Evolutionary conservation across 2,888 invertebrate species (phyloP), one percentile per base, ranked within the genome.

Genomic region (Geotrupes spiniger): DNA sequence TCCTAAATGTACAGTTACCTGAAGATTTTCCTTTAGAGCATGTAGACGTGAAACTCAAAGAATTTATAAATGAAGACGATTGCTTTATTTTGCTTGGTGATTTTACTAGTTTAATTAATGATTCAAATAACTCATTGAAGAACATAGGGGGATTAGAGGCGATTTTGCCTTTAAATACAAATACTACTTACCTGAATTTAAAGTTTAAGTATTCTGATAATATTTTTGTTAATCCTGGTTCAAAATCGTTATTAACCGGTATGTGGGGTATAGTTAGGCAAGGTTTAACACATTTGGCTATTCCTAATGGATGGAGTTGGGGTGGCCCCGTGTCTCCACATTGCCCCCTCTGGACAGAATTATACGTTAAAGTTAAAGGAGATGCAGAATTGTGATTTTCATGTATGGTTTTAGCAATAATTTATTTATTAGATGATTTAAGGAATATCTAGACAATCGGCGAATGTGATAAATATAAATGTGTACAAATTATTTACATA

Each of bases 251-350:
- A 46, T 59, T 71, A 57, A 82, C 82, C 51, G 81, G 82, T 0
- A 66, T 75, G 45, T 74, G 78, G 36, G 84, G 84, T 4, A 78
- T 83, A n/a, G 77, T 90, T 28, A 76, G 80, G 41, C 79, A 83
- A 10, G 89, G 89, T 0, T 73, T 90, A 31, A 82, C 82, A 48
- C 89, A 88, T 63, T 73, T 89, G 42, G 87, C 88, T 38, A 90
- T 91, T 54, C 90, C 90, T 0, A 78, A 84, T n/a, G 88, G 87
- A 2, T 90, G 89, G 89, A 80, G 80, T 11, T 89, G 88, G 89
- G 89, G 89, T 8, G 91, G 90, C 0, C 78, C 84, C 0, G 87
- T 83, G 1, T 87, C 87, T 16, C 81, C 82, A 27, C 83, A 81
- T 69, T 87, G 84, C 61, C 91, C 90, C 1, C 74, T 89, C 1